Evolutionary conservation across 1,140 invertebrate species (phyloP).

Genomic region (Gonioctena quinquepunctata): DNA sequence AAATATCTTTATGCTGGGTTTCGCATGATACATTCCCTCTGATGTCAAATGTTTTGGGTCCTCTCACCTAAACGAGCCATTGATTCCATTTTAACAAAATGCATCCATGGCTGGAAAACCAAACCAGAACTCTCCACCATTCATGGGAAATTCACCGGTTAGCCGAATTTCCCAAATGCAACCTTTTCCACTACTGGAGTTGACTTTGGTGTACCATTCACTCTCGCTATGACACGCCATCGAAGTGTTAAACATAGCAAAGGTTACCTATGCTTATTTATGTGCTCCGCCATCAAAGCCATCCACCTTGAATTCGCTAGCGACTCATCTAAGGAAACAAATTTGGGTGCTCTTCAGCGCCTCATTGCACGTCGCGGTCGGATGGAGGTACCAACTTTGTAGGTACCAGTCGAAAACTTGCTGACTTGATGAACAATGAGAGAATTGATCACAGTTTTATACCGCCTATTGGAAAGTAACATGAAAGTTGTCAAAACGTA

Average conservation of each 20-base stretch:
- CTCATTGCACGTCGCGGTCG: conserved; percentile 36
- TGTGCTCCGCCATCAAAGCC: conserved; percentile 43
- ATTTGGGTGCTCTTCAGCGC: conserved; percentile 37
- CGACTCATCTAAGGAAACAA: conserved; percentile 36
- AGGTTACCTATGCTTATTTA: conserved; percentile 44
- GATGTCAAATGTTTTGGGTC: conserved; percentile 14
- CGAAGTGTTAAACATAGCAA: conserved; percentile 31
- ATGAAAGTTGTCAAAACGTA: conserved; percentile 4
- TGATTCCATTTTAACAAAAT: neutral
- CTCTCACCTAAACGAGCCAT: neutral
- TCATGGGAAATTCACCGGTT: conserved; percentile 27
- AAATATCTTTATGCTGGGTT: conserved; percentile 23
- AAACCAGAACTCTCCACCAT: conserved; percentile 1
- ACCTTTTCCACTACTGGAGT: conserved; percentile 1
- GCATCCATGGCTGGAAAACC: conserved; percentile 5
- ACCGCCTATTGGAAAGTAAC: neutral
- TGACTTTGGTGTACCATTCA: neutral
- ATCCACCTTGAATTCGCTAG: conserved; percentile 46
- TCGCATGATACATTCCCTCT: conserved; percentile 16
- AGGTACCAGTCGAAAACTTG: neutral
- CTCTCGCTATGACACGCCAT: conserved; percentile 15
- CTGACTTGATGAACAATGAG: neutral
- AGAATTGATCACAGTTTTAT: neutral
- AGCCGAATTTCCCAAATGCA: conserved; percentile 14
- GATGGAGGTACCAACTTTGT: conserved; percentile 5